Conservation (phyloP, 2,888 invertebrate genomes). For the Dorcus parallelipipedus region DNA sequence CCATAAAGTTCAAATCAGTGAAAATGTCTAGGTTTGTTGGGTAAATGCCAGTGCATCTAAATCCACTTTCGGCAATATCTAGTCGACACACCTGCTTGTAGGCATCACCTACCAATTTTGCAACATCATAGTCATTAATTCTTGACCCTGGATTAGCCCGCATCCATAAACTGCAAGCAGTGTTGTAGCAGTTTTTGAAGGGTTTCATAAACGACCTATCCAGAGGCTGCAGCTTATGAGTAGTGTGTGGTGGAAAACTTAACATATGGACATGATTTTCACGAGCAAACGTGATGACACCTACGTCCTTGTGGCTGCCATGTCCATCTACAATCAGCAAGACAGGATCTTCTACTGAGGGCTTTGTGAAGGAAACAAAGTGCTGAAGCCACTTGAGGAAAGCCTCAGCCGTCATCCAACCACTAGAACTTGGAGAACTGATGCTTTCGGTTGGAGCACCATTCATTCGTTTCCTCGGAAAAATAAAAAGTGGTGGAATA, state of each 20-base stretch:
- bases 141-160: conserved; percentile 7
- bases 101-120: neutral
- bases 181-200: conserved; percentile 5
- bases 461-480: conserved; percentile 20
- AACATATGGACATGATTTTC: conserved; percentile 23
- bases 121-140: neutral
- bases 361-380: neutral
- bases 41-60: neutral
- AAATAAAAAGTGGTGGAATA: conserved; percentile 19
- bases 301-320: conserved; percentile 11
- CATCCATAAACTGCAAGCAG: conserved; percentile 14
- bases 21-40: neutral
- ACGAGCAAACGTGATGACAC: conserved; percentile 16
- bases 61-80: neutral
- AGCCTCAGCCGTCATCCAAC: conserved; percentile 1
- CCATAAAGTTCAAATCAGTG: neutral
- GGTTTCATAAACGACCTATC: conserved; percentile 15
- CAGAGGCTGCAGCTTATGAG: conserved; percentile 20
- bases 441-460: conserved; percentile 21
- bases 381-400: conserved; percentile 5
- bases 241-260: conserved; percentile 17
- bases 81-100: neutral
- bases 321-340: conserved; percentile 1
- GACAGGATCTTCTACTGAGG: neutral
- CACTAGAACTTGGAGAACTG: conserved; percentile 6